Conservation (phyloP, 2,797 vertebrate species). For the Agapornis canus region DNA sequence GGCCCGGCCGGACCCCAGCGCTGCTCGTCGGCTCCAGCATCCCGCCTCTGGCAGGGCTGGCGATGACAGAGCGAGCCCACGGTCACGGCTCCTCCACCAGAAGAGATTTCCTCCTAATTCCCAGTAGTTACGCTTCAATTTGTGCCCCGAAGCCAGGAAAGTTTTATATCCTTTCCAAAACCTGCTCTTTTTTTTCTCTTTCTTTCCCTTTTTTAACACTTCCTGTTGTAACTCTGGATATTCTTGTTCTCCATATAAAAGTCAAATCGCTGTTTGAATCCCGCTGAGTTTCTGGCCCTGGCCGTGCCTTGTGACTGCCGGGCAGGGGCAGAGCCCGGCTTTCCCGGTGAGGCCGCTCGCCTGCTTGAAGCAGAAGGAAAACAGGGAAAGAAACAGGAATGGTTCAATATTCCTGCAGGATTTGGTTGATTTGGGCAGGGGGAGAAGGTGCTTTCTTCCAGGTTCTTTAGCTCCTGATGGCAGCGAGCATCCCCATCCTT, state of each 20-base stretch:
- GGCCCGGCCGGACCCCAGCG: background rate
- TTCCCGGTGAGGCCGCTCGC: background rate
- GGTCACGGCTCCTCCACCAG: background rate
- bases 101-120: constrained; percentile 63
- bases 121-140: constrained; percentile 39
- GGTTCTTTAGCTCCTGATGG: background rate
- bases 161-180: constrained; percentile 62
- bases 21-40: background rate
- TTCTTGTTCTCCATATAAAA: constrained; percentile 32
- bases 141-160: constrained; percentile 56
- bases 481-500: background rate
- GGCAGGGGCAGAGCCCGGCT: background rate
- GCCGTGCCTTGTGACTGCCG: background rate
- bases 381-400: background rate
- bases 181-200: too few relatives aligned
- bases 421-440: background rate
- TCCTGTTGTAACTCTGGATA: constrained; percentile 51
- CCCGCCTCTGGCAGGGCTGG: background rate
- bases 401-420: background rate
- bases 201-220: background rate
- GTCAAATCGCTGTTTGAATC: background rate
- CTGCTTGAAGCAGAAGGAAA: background rate
- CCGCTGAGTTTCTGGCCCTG: background rate
- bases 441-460: background rate
- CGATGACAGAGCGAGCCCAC: background rate